These are phyloP conservation scores for Hirtodrosophila histrioides DNA, from an alignment of 2,888 invertebrate species.

Conservation along the genomic window DNA sequence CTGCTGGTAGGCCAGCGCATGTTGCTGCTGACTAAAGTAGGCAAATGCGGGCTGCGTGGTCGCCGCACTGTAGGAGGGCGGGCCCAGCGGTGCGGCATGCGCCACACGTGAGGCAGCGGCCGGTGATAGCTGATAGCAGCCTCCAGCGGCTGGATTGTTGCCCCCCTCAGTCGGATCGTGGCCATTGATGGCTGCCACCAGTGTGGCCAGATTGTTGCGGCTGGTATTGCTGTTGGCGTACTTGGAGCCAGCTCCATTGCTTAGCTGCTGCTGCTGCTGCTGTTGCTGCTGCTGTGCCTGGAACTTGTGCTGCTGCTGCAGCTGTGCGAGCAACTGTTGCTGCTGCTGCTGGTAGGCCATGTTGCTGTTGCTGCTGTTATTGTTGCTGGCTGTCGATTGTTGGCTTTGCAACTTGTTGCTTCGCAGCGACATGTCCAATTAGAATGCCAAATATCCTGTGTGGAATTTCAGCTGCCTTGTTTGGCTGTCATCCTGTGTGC, in stretches of 20 bases:
- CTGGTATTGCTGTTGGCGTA: constrained; percentile 64
- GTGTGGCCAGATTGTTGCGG: constrained; percentile 70
- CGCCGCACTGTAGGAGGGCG: constrained; percentile 81
- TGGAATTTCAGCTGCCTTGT: constrained; percentile 5
- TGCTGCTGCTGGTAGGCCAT: constrained; percentile 72
- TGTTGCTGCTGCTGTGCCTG: constrained; percentile 65
- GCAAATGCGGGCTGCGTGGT: constrained; percentile 70
- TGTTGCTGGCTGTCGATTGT: constrained; percentile 50
- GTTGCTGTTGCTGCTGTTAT: constrained; percentile 58
- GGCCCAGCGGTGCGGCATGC: constrained; percentile 64
- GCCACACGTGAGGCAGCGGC: constrained; percentile 69
- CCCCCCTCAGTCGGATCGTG: constrained; percentile 56
- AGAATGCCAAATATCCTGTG: constrained; percentile 5
- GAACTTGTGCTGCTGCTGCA: constrained; percentile 76
- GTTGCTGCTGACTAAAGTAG: constrained; percentile 56
- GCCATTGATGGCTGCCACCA: constrained; percentile 77
- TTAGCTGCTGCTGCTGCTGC: constrained; percentile 55
- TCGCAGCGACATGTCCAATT: constrained; percentile 82
- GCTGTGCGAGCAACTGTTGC: constrained; percentile 70
- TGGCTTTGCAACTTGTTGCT: constrained; percentile 78
- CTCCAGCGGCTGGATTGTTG: constrained; percentile 24
- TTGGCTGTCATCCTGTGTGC: constrained; percentile 12
- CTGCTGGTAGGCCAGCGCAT: constrained; percentile 20
- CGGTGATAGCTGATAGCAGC: constrained; percentile 80
- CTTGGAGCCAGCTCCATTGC: constrained; percentile 67